Base-by-base conservation (phyloP, 1,140 invertebrate species). In the Aleiodes sp. region DNA sequence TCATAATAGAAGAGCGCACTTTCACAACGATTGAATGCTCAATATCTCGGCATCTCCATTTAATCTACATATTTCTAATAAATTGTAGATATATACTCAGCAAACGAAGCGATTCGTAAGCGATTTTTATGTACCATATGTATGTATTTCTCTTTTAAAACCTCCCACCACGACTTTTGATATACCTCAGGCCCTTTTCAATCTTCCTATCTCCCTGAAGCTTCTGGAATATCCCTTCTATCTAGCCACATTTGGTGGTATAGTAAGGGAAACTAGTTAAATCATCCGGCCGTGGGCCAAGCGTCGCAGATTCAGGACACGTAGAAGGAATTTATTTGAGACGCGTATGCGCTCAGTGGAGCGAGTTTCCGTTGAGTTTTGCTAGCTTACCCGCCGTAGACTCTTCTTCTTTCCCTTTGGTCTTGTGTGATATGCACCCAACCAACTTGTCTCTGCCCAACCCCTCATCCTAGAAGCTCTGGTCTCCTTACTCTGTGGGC, bases 271-370 rank as follows among this genome's bases (percentile, higher is more conserved):
- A 67, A 72, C 71, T 70, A 73, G 71, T 73, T 70, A 70, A 73
- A 70, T 73, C 68, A 70, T 73, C 46, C 64, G 33, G 63, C 63
- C 64, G 64, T 35, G 59, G 64, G 66, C 57, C 66, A 68, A 66
- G 26, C 24, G 12, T 52, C 64, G 31, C 57, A 63, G 72, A 77
- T 79, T 77, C 78, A 62, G 31, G 52, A 72, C 78, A 79, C 78
- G 78, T 77, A 78, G 39, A 65, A 69, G 63, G 60, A 79, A 79
- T 79, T 79, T 79, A 78, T 79, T 79, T 77, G 75, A 64, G 67
- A 67, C 75, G 75, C 74, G 76, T 78, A 77, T 76, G 76, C 73
- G 71, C 76, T 70, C 71, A 33, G 28, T 26, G 14, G 26, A 62
- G 14, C 41, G 61, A 70, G 62, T 70, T 71, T 71, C 66, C 57